A percentile compares a stretch with the other conserved stretches of the same genome.
These are phyloP conservation scores for Sminthopsis crassicaudata DNA, from an alignment of 2,113 vertebrate genomes.

Conservation along the genomic window DNA sequence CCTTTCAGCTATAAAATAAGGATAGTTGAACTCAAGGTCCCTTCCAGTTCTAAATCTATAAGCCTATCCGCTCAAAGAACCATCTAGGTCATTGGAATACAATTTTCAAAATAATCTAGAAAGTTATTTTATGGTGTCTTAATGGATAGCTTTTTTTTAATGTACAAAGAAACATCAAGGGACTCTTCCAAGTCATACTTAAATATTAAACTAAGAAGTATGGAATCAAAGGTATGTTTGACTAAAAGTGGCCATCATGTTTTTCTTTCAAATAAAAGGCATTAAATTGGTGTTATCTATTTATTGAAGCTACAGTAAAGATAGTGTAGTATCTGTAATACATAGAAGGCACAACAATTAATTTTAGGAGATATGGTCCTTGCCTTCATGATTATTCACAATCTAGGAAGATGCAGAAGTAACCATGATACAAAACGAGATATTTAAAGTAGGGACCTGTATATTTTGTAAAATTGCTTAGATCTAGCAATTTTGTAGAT, in stretches of 20 bases:
- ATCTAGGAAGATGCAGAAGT: not conserved
- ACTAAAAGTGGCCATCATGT: not conserved
- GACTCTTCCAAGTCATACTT: conserved; percentile 16
- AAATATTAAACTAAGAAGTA: conserved; percentile 24
- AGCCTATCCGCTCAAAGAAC: not conserved
- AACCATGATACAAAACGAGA: not conserved
- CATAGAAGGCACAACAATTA: not conserved
- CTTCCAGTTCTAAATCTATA: not conserved
- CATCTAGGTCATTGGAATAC: not conserved
- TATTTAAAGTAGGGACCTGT: not conserved
- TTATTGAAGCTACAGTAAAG: not conserved
- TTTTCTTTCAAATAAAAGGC: conserved; percentile 14
- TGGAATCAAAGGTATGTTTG: not conserved
- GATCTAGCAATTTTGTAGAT: not conserved
- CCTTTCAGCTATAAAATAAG: not conserved
- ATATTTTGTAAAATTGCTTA: not conserved
- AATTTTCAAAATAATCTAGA: conserved; percentile 10
- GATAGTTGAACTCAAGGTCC: too few relatives aligned
- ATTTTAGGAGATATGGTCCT: not conserved
- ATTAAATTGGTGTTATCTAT: not conserved
- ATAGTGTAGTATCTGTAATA: not conserved
- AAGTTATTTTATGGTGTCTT: not conserved
- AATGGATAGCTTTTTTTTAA: not conserved
- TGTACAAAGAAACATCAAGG: conserved; percentile 3
- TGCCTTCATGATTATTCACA: not conserved